Evolutionary conservation across 92 coral and sea anemone species (phyloP).

Genomic region (Ricordea florida): DNA sequence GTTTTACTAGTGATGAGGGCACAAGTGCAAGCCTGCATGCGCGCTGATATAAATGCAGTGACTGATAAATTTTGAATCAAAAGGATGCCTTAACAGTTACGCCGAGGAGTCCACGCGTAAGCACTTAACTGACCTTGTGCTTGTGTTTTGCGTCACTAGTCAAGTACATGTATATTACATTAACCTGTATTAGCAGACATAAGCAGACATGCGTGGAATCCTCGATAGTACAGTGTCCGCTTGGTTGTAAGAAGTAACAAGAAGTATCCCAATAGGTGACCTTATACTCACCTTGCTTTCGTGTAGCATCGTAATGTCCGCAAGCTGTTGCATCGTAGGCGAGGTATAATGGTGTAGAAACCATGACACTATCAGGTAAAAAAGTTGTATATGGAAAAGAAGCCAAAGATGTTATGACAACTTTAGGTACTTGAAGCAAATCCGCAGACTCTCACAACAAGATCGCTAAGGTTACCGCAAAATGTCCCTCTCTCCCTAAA

Average conservation of each 20-base stretch:
- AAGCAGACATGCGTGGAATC: too few relatives aligned
- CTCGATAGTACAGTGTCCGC: not conserved
- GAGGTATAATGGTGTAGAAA: not conserved
- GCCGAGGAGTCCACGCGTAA: too few relatives aligned
- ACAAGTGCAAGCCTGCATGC: too few relatives aligned
- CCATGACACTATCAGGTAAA: not conserved
- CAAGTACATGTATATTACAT: too few relatives aligned
- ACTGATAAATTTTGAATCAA: too few relatives aligned
- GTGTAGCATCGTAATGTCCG: slow-evolving; percentile 13
- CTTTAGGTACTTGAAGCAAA: not conserved
- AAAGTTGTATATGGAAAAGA: not conserved
- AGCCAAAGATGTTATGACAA: not conserved
- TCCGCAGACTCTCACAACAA: slow-evolving; percentile 28
- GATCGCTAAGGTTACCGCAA: slow-evolving; percentile 19
- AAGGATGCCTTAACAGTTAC: too few relatives aligned
- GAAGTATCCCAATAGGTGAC: not conserved
- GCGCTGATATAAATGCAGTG: too few relatives aligned
- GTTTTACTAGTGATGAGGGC: too few relatives aligned
- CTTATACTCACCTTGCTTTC: not conserved
- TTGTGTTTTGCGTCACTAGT: too few relatives aligned
- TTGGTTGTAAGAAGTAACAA: too few relatives aligned
- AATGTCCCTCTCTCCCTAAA: slow-evolving; percentile 25
- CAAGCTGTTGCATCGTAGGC: not conserved
- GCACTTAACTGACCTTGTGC: too few relatives aligned
- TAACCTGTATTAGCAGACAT: too few relatives aligned